phyloP scores from a whole-genome alignment of 2,113 vertebrate genomes.

The Probosciger aterrimus region DNA sequence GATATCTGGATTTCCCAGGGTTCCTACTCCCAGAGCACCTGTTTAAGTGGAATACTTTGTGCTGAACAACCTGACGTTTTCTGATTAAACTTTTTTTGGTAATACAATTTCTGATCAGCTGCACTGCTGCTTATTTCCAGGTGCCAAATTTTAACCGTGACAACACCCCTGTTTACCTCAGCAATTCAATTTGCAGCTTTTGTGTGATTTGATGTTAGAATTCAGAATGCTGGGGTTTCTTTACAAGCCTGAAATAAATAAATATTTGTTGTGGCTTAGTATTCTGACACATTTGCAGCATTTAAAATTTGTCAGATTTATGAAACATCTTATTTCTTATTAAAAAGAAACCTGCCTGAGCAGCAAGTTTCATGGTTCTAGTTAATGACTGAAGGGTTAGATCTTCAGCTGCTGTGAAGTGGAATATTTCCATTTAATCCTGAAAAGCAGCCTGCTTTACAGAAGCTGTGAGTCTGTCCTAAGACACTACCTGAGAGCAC shows the following conservation, averaged over 20 bases:
- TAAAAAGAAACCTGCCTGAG: neutral
- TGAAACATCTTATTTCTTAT: neutral
- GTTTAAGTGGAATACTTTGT: neutral
- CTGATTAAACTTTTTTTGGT: neutral
- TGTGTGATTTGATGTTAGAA: neutral
- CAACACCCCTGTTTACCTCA: neutral
- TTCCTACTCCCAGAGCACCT: neutral
- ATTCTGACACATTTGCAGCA: neutral
- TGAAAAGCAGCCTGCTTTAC: neutral
- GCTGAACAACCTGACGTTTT: neutral
- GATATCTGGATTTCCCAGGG: neutral
- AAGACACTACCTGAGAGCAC: neutral
- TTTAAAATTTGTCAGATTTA: neutral
- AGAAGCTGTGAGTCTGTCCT: neutral
- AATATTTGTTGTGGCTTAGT: neutral
- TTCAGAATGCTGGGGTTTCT: neutral
- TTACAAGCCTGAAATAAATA: neutral
- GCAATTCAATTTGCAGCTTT: neutral
- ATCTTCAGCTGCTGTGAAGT: neutral
- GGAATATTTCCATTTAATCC: neutral
- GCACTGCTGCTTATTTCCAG: neutral
- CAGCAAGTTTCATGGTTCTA: neutral
- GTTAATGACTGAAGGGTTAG: neutral
- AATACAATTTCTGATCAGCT: neutral
- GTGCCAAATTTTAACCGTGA: neutral